Base-by-base conservation (phyloP, 1,140 invertebrate genomes). In the Sipha flava region DNA sequence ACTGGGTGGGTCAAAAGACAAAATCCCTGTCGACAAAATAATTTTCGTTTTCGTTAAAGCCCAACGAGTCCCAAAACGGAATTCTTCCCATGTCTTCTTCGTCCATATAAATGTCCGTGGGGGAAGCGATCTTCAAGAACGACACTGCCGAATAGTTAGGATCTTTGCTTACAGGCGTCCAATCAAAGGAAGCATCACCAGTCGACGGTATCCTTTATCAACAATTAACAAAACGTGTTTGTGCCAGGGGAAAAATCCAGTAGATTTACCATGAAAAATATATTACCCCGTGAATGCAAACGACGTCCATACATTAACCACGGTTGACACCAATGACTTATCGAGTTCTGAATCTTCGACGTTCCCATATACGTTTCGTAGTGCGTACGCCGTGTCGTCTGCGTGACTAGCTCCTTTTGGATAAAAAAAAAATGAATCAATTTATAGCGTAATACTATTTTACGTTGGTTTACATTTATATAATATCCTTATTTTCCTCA, bases 371-470 rank as follows among this genome's bases (percentile, higher is more conserved):
- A 21, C 16, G 34, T 34, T 64, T 16, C 12, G n/a, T 7, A 83
- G n/a, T 4, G 81, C 70, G 59, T 83, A 83, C 10, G 45, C 45
- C n/a, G 80, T 68, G 45, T 83, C 82, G 37, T 83, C 82, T 3
- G 49, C 81, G 66, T 83, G 82, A 62, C 82, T 82, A 5, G 81
- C 82, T 18, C 82, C 82, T 81, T n/a, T n/a, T n/a, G n/a, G n/a
- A n/a, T n/a, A n/a, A n/a, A n/a, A 40, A 52, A 54, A 29, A 62
- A n/a, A 45, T 2, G 0, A 12, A 40, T 37, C 2, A 43, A 37
- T 40, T 9, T 68, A 4, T 18, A 26, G 18, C 5, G 18, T 3
- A 26, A 29, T 37, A 29, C 4, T 5, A 29, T n/a, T n/a, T n/a
- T n/a, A n/a, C n/a, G n/a, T n/a, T n/a, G n/a, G n/a, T n/a, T n/a